These are phyloP conservation scores for Drosophila macrospina DNA, from an alignment of 2,888 invertebrate genomes.

Conservation along the genomic window DNA sequence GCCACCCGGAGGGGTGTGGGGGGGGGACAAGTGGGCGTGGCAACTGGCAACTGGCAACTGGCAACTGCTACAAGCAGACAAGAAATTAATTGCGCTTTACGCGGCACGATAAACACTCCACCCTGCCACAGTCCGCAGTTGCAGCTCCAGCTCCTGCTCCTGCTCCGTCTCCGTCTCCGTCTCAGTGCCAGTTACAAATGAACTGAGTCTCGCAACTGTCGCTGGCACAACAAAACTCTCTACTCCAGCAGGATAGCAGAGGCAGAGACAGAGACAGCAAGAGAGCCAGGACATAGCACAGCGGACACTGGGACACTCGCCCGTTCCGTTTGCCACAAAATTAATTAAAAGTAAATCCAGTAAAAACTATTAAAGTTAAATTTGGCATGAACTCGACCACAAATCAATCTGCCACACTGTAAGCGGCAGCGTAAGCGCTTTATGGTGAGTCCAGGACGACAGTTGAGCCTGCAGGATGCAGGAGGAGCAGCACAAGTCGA, in stretches of 20 bases:
- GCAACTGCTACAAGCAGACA: constrained; percentile 75
- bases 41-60: constrained; percentile 54
- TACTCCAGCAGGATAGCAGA: constrained; percentile 1
- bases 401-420: constrained; percentile 77
- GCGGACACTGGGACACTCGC: neutral
- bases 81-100: constrained; percentile 80
- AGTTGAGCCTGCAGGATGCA: constrained; percentile 18
- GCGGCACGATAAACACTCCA: constrained; percentile 76
- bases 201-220: constrained; percentile 62
- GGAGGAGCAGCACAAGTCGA: neutral
- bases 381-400: constrained; percentile 80
- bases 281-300: no score
- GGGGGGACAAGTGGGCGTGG: constrained; percentile 14
- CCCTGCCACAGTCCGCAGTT: neutral
- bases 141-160: constrained; percentile 3
- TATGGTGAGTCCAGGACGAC: constrained; percentile 46
- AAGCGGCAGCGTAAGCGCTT: constrained; percentile 63
- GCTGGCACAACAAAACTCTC: constrained; percentile 41
- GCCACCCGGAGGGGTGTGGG: constrained; percentile 6
- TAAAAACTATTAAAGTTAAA: constrained; percentile 80
- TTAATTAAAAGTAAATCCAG: constrained; percentile 80
- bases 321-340: constrained; percentile 60
- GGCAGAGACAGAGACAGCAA: constrained; percentile 2
- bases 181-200: constrained; percentile 69
- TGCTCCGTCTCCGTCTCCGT: neutral